A percentile compares a stretch with the other conserved stretches of the same genome.
Evolutionary conservation across 2,113 vertebrate species (phyloP).

Genomic region (Theristicus caerulescens): DNA sequence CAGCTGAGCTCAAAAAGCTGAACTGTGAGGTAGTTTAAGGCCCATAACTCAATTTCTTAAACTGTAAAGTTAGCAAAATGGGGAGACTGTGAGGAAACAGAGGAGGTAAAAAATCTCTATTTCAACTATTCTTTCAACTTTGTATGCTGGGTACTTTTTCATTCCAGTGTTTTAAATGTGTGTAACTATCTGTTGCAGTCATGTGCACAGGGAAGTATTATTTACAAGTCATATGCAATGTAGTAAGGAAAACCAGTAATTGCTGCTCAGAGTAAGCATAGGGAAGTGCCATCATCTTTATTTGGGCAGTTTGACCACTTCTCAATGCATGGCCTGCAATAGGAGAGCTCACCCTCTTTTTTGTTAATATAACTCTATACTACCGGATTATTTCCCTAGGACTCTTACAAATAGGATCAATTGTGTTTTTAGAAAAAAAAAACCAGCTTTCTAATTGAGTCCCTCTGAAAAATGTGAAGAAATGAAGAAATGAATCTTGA

Average conservation of each 20-base stretch:
- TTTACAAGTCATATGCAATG: not conserved
- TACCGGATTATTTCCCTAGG: fast-evolving
- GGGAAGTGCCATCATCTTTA: not conserved
- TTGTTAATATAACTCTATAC: not conserved
- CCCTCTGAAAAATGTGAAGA: not conserved
- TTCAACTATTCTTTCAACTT: not conserved
- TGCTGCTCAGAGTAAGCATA: not conserved
- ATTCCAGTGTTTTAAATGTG: not conserved
- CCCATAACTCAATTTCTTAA: not conserved
- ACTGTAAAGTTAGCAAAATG: not conserved
- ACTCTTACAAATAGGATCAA: not conserved
- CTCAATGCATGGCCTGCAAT: not conserved
- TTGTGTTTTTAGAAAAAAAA: not conserved
- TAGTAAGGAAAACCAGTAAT: not conserved
- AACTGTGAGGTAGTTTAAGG: not conserved
- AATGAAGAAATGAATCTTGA: not conserved
- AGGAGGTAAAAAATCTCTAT: not conserved
- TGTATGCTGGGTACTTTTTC: not conserved
- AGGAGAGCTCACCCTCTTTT: not conserved
- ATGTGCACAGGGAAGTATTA: not conserved
- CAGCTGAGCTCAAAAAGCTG: not conserved
- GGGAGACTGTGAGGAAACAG: not conserved
- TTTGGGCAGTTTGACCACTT: not conserved
- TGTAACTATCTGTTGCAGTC: not conserved
- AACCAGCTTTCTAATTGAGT: not conserved